Conservation (phyloP, 1,140 invertebrate species). For the Temnothorax nylanderi region DNA sequence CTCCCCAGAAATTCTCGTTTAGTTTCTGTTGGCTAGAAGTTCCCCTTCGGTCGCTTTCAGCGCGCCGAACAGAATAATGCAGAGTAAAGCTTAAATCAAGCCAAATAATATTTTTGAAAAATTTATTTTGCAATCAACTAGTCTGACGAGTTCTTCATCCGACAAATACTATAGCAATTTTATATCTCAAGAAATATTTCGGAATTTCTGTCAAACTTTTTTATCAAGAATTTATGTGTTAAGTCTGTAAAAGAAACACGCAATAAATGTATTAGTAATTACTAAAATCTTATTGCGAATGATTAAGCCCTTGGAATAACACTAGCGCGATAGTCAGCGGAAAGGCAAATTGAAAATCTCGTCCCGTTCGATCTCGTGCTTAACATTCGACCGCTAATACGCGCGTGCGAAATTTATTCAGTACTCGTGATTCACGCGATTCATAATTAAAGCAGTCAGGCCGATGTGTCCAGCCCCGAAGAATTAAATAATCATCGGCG, state of each 20-base stretch:
- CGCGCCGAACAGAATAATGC: not conserved
- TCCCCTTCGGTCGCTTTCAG: not conserved
- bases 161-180: not conserved
- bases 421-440: constrained; percentile 10
- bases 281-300: not conserved
- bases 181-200: not conserved
- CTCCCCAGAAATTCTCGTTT: constrained; percentile 20
- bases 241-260: not conserved
- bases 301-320: not conserved
- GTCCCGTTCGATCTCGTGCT: not conserved
- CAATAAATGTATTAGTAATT: not conserved
- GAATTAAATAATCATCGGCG: constrained; percentile 54
- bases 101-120: not conserved
- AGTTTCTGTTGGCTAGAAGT: constrained; percentile 25
- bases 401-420: constrained; percentile 10
- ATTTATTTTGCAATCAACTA: not conserved
- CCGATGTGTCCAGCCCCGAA: not conserved
- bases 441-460: constrained; percentile 45
- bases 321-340: not conserved
- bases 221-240: not conserved
- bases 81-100: not conserved
- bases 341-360: not conserved
- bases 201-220: not conserved
- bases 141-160: not conserved
- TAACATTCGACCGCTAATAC: not conserved